Percentiles rank a stretch among this genome's conserved stretches.
These are phyloP conservation scores for Diadophis punctatus DNA, from an alignment of 2,113 vertebrate species.

Conservation along the genomic window DNA sequence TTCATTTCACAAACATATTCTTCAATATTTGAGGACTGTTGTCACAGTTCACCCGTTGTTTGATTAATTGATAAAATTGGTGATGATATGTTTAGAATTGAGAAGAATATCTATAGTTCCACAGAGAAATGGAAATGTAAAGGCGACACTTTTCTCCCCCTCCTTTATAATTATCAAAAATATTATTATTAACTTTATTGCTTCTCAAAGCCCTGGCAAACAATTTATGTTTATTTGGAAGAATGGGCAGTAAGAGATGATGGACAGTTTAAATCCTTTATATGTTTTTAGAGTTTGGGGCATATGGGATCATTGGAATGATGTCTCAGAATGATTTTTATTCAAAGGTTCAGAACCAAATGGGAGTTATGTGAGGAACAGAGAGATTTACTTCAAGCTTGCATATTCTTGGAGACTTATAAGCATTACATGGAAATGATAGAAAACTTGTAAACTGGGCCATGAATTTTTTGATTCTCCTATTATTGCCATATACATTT, in stretches of 20 bases:
- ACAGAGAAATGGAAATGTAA: not conserved
- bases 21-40: not conserved
- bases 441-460: not conserved
- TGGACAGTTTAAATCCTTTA: not conserved
- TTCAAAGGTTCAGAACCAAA: not conserved
- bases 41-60: not conserved
- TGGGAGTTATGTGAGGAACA: not conserved
- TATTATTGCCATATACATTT: not conserved
- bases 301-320: not conserved
- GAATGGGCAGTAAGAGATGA: not conserved
- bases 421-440: not conserved
- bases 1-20: not conserved
- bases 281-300: not conserved
- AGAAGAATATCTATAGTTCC: no score
- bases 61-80: not conserved
- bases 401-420: not conserved
- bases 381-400: not conserved
- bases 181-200: not conserved
- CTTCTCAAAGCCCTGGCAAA: not conserved
- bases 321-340: not conserved
- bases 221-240: not conserved
- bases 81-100: no score
- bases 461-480: not conserved
- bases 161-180: not conserved
- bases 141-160: not conserved